phyloP scores from a whole-genome alignment of 2,888 invertebrate species.

The Meteorus colon region DNA sequence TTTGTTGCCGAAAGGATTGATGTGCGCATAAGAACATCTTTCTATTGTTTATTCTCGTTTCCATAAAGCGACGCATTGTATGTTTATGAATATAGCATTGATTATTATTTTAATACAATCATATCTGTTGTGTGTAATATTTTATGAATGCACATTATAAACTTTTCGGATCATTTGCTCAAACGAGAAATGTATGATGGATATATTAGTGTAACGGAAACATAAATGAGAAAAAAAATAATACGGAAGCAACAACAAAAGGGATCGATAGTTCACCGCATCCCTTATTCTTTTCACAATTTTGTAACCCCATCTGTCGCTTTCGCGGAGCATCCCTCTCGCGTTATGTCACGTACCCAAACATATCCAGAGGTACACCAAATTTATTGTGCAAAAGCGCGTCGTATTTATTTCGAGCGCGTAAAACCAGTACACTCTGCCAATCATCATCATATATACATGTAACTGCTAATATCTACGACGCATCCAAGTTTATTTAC shows the following conservation, averaged over 20 bases:
- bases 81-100: no score
- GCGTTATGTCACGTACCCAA: slow-evolving; percentile 38
- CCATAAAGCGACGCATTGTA: no score
- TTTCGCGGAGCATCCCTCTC: slow-evolving; percentile 62
- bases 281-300: slow-evolving; percentile 72
- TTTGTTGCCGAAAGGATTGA: no score
- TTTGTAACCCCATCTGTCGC: slow-evolving; percentile 74
- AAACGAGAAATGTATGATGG: not conserved
- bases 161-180: no score
- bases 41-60: no score
- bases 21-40: no score
- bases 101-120: no score
- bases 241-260: slow-evolving; percentile 59
- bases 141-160: no score
- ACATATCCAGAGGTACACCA: slow-evolving; percentile 29
- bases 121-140: no score
- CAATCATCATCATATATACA: slow-evolving; percentile 14
- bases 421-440: not conserved
- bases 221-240: slow-evolving; percentile 64
- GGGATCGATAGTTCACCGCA: slow-evolving; percentile 66
- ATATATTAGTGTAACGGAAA: slow-evolving; percentile 43
- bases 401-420: not conserved
- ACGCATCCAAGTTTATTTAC: no score
- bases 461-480: not conserved
- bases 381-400: not conserved